Evolutionary conservation across 1,140 invertebrate species (phyloP).

Genomic region (Elysia chlorotica): DNA sequence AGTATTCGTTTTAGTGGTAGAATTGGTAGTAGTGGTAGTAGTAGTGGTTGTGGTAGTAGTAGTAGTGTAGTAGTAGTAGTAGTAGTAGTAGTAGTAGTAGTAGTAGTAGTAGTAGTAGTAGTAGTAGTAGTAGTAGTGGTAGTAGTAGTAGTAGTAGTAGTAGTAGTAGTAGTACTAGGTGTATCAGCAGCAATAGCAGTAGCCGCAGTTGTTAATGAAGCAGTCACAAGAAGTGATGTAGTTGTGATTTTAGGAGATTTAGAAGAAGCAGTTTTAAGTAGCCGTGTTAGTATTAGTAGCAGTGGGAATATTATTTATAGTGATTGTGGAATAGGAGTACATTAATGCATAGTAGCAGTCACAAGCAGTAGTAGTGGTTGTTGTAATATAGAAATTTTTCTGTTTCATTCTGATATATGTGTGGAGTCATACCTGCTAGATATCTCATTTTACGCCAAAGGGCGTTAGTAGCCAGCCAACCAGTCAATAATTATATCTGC

Average conservation of each 20-base stretch:
- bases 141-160: conserved; percentile 8
- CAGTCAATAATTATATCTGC: too few relatives aligned
- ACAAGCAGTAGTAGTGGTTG: too few relatives aligned
- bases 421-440: too few relatives aligned
- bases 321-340: too few relatives aligned
- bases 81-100: background rate
- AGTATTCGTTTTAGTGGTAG: background rate
- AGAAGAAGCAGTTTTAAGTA: background rate
- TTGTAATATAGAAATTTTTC: too few relatives aligned
- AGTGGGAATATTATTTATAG: background rate
- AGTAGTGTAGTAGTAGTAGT: too few relatives aligned
- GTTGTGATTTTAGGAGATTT: background rate
- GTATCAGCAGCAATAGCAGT: conserved; percentile 1
- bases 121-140: background rate
- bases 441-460: too few relatives aligned
- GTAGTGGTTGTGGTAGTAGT: conserved; percentile 3
- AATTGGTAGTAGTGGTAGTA: conserved; percentile 4
- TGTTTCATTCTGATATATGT: too few relatives aligned
- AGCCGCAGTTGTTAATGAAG: background rate
- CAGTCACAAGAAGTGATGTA: background rate
- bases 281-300: background rate
- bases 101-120: conserved; percentile 9
- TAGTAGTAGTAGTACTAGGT: background rate
- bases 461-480: too few relatives aligned
- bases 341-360: too few relatives aligned